These are phyloP conservation scores for Anarrhichthys ocellatus DNA, from an alignment of 2,113 vertebrate genomes.

Conservation along the genomic window DNA sequence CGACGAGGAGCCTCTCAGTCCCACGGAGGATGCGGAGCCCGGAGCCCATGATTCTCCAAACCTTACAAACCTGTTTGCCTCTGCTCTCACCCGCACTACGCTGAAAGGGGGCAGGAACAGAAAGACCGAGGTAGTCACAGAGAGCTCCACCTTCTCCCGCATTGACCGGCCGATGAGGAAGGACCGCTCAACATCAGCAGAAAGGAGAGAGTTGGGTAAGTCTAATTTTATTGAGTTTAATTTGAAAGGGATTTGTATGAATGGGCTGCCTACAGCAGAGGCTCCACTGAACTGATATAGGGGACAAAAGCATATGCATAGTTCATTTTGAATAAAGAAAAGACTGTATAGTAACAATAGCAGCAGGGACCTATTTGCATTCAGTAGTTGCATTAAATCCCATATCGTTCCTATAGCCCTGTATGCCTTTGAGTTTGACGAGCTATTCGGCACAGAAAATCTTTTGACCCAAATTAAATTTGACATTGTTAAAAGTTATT, in stretches of 20 bases:
- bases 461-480: constrained; percentile 52
- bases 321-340: constrained; percentile 1
- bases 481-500: constrained; percentile 68
- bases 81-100: constrained; percentile 87
- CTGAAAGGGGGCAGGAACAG: constrained; percentile 72
- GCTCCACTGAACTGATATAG: not conserved
- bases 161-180: constrained; percentile 86
- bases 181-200: constrained; percentile 85
- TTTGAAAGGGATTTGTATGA: not conserved
- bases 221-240: constrained; percentile 22
- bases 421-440: constrained; percentile 13
- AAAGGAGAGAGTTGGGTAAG: constrained; percentile 83
- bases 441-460: constrained; percentile 35
- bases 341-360: not conserved
- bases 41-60: constrained; percentile 79
- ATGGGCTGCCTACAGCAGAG: not conserved
- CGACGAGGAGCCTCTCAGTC: constrained; percentile 79
- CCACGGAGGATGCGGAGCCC: constrained; percentile 72
- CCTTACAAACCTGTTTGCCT: constrained; percentile 97
- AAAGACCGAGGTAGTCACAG: constrained; percentile 69
- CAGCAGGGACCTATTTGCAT: constrained; percentile 13
- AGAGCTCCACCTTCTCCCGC: constrained; percentile 73
- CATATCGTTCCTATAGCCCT: not conserved
- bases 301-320: not conserved
- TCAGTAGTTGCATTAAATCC: constrained; percentile 17